phyloP scores from a whole-genome alignment of 2,113 vertebrate genomes.

The Cyphomyrus plagiostoma region DNA sequence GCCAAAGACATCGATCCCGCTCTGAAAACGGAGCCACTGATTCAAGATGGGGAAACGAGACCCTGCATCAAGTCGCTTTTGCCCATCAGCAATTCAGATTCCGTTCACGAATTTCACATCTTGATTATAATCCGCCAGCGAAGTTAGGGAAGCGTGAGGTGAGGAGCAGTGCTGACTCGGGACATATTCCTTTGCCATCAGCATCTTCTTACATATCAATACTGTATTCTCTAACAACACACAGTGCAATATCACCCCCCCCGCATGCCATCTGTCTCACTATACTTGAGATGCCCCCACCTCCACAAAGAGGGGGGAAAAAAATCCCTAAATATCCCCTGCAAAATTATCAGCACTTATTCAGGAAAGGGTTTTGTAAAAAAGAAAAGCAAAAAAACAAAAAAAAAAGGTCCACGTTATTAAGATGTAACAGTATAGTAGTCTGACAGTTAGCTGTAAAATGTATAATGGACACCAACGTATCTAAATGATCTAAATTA shows the following conservation, averaged over 20 bases:
- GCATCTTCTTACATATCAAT: background rate
- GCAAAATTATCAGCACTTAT: background rate
- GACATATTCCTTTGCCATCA: background rate
- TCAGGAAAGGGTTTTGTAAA: background rate
- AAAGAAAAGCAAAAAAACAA: too few species aligned
- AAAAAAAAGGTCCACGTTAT: background rate
- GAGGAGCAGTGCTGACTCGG: background rate
- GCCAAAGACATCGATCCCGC: slow-evolving; percentile 45
- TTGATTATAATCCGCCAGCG: background rate
- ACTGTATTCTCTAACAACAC: background rate
- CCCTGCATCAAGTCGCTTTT: background rate
- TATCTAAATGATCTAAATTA: background rate
- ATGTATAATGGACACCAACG: background rate
- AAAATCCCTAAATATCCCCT: background rate
- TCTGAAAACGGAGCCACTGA: slow-evolving; percentile 34
- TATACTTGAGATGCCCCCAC: background rate
- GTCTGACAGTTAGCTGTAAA: background rate
- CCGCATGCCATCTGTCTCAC: background rate
- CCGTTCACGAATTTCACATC: background rate
- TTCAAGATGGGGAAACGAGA: slow-evolving; percentile 45
- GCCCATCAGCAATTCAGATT: background rate
- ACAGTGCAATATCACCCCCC: background rate
- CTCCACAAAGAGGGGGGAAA: background rate
- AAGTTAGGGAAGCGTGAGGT: background rate
- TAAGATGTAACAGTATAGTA: background rate